phyloP scores from a whole-genome alignment of 30 jellyfish, hydroid and myxozoan genomes.

The Turritopsis rubra region DNA sequence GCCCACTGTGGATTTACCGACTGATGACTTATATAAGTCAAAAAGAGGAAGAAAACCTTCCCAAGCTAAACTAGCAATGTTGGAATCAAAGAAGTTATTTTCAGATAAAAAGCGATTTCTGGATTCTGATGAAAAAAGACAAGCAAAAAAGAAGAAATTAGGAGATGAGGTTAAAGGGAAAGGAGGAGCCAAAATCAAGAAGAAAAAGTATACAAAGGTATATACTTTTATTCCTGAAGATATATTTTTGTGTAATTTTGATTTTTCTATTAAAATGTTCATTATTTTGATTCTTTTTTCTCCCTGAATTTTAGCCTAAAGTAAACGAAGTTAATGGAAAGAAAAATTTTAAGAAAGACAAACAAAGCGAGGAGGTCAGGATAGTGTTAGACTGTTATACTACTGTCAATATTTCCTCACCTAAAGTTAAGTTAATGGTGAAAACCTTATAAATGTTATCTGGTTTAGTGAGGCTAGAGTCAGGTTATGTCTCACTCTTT shows the following conservation, averaged over 20 bases:
- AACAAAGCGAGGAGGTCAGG: neutral
- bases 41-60: constrained; percentile 43
- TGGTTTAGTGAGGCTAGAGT: too few relatives aligned
- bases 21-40: constrained; percentile 27
- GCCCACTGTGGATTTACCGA: constrained; percentile 28
- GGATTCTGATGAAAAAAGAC: constrained; percentile 30
- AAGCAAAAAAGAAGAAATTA: constrained; percentile 14
- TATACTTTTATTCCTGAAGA: neutral
- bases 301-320: neutral
- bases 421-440: too few relatives aligned
- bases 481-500: too few relatives aligned
- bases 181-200: constrained; percentile 7
- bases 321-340: neutral
- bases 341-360: constrained; percentile 6
- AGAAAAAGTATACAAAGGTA: constrained; percentile 31
- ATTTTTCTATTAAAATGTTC: neutral
- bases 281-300: neutral
- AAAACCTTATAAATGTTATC: too few relatives aligned
- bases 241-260: neutral
- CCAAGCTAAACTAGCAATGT: constrained; percentile 40
- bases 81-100: constrained; percentile 35
- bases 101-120: constrained; percentile 32
- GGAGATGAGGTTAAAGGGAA: constrained; percentile 19
- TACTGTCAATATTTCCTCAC: too few relatives aligned
- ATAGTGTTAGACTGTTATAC: too few relatives aligned